Evolutionary conservation across 2,113 vertebrate genomes (phyloP), one percentile per base, ranked within the genome.

Genomic region (Tragelaphus strepsiceros): DNA sequence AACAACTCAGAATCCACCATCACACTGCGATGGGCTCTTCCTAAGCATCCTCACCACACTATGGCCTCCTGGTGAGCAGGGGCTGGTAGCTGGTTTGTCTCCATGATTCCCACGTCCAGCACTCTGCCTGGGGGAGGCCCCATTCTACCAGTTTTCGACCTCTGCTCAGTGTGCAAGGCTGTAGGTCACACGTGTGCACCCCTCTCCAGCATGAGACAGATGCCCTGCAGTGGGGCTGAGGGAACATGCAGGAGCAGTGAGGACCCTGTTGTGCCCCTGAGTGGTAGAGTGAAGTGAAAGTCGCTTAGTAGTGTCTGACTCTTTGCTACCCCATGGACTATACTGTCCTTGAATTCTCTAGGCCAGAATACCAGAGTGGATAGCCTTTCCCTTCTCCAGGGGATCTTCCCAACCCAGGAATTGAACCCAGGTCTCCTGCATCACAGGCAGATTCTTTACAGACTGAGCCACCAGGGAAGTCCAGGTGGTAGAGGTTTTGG

Each of bases 141-240:
- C 67, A 39, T 35, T 46, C 9, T 28, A 67, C 16, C 4, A n/a
- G 39, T 26, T 58, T 89, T 30, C 6, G 2, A 61, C 74, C 19
- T 87, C 49, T 22, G 5, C 28, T 88, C 49, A 51, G 64, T 7
- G 30, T 59, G 10, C 12, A 30, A n/a, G 19, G 32, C 43, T 28
- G 7, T 67, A 35, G 30, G 24, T 39, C 54, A 39, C 56, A 19
- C 0, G 0, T 22, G 21, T 17, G 3, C 3, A 26, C 0, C 17
- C 22, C 1, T 17, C 28, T 78, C 58, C 22, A 53, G 35, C 13
- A 12, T 12, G 17, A 95, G 22, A 53, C 59, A 92, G 59, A 24
- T n/a, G 46, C 32, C 59, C 39, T 46, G 49, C 11, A 28, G 19
- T 74, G 39, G n/a, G 7, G 56, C 6, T 4, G 11, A 22, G 28